Evolutionary conservation across 2,888 invertebrate genomes (phyloP).

Genomic region (Podabrus alpinus): DNA sequence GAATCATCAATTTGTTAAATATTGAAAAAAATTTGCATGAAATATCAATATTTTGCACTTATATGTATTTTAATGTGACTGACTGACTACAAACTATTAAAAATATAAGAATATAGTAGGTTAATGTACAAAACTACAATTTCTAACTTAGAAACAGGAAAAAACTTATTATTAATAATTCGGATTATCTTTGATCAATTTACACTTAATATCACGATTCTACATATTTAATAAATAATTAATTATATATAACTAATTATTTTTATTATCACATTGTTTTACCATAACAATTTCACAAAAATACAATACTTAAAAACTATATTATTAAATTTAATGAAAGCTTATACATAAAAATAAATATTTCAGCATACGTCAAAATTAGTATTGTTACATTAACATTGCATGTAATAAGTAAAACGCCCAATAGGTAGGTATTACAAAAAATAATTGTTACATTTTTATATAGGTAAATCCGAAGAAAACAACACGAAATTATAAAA

Average conservation of each 20-base stretch:
- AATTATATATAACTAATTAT: slow-evolving; percentile 27
- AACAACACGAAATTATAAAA: neutral
- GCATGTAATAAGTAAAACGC: neutral
- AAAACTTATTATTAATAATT: slow-evolving; percentile 28
- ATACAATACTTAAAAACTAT: slow-evolving; percentile 15
- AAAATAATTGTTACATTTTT: neutral
- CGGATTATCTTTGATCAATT: slow-evolving; percentile 36
- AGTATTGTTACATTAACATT: neutral
- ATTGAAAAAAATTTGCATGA: slow-evolving; percentile 21
- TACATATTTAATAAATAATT: slow-evolving; percentile 29
- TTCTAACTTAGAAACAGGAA: neutral
- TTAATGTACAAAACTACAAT: slow-evolving; percentile 5
- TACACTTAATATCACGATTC: slow-evolving; percentile 37
- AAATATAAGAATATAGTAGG: neutral
- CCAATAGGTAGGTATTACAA: neutral
- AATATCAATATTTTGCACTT: slow-evolving; percentile 16
- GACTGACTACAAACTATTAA: neutral
- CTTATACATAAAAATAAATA: slow-evolving; percentile 21
- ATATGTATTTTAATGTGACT: slow-evolving; percentile 6
- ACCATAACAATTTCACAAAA: slow-evolving; percentile 22
- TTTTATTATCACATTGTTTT: slow-evolving; percentile 39
- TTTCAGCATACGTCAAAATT: slow-evolving; percentile 22
- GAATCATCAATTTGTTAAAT: slow-evolving; percentile 23
- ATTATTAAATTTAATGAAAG: slow-evolving; percentile 12
- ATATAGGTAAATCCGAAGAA: neutral